Conservation (phyloP, 1,140 invertebrate genomes). For the Diuraphis noxia region DNA sequence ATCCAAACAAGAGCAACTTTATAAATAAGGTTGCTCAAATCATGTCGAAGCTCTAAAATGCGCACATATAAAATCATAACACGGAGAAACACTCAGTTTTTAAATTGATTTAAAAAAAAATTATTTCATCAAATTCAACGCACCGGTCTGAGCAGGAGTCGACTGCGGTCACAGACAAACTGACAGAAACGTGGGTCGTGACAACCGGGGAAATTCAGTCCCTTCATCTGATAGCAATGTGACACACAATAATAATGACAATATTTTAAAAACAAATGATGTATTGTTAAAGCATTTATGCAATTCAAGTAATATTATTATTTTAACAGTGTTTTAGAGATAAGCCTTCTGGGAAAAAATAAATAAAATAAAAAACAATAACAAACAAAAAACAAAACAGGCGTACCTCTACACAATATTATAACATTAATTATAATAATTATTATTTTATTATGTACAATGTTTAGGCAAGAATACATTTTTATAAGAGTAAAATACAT, state of each 20-base stretch:
- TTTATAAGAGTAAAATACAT: not conserved
- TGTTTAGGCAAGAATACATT: slow-evolving; percentile 4
- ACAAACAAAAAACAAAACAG: slow-evolving; percentile 19
- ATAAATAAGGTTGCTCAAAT: slow-evolving; percentile 2
- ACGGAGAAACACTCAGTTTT: slow-evolving; percentile 52
- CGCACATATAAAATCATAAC: slow-evolving; percentile 35
- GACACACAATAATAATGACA: slow-evolving; percentile 58
- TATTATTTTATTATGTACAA: slow-evolving; percentile 16
- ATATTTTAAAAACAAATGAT: slow-evolving; percentile 47
- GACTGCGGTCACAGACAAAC: slow-evolving; percentile 90
- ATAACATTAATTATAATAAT: slow-evolving; percentile 19
- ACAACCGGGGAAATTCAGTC: slow-evolving; percentile 90
- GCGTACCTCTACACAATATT: slow-evolving; percentile 38
- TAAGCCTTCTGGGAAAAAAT: slow-evolving; percentile 21
- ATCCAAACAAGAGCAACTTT: slow-evolving; percentile 14
- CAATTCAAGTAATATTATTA: slow-evolving; percentile 22
- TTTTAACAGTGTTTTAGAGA: slow-evolving; percentile 34
- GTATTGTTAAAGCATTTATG: slow-evolving; percentile 45
- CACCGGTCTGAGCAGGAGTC: slow-evolving; percentile 92
- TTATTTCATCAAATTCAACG: slow-evolving; percentile 62
- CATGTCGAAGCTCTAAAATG: slow-evolving; percentile 38
- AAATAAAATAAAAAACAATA: slow-evolving; percentile 12
- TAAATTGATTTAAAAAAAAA: slow-evolving; percentile 48
- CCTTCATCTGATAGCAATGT: slow-evolving; percentile 78
- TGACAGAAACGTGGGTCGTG: slow-evolving; percentile 92